phyloP scores from a whole-genome alignment of 2,113 vertebrate species.

The Pseudonaja textilis region DNA sequence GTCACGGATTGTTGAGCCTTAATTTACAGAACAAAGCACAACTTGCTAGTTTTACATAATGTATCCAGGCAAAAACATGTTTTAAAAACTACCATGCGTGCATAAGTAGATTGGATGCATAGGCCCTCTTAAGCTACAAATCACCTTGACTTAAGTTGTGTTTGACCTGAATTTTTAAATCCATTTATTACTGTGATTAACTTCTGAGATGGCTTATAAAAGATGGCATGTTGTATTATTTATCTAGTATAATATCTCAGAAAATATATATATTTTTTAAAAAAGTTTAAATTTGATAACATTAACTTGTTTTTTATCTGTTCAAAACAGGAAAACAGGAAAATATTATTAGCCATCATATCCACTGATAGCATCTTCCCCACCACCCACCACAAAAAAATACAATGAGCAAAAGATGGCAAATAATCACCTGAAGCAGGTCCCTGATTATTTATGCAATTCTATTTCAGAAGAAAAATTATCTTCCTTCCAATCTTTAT shows the following conservation, averaged over 20 bases:
- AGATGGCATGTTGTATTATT: constrained; percentile 9
- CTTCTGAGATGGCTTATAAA: background rate
- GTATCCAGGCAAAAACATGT: background rate
- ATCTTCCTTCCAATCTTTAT: constrained; percentile 52
- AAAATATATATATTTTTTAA: constrained; percentile 39
- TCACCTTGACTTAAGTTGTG: background rate
- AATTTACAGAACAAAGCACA: background rate
- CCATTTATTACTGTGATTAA: background rate
- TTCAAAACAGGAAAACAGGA: constrained; percentile 52
- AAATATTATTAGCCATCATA: constrained; percentile 54
- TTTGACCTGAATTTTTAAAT: background rate
- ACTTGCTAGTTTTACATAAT: background rate
- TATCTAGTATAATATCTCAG: constrained; percentile 38
- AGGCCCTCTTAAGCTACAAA: background rate
- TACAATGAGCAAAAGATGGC: constrained; percentile 52
- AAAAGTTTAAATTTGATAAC: constrained; percentile 53
- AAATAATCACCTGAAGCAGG: constrained; percentile 60
- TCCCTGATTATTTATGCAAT: constrained; percentile 51
- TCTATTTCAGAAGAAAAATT: constrained; percentile 20
- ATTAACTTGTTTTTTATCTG: constrained; percentile 43
- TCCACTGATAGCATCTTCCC: constrained; percentile 56
- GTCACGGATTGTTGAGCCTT: background rate
- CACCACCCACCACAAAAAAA: constrained; percentile 16
- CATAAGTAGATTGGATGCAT: background rate
- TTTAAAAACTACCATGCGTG: background rate